Base-by-base conservation (phyloP, 2,888 invertebrate species). In the Fragum whitleyi region DNA sequence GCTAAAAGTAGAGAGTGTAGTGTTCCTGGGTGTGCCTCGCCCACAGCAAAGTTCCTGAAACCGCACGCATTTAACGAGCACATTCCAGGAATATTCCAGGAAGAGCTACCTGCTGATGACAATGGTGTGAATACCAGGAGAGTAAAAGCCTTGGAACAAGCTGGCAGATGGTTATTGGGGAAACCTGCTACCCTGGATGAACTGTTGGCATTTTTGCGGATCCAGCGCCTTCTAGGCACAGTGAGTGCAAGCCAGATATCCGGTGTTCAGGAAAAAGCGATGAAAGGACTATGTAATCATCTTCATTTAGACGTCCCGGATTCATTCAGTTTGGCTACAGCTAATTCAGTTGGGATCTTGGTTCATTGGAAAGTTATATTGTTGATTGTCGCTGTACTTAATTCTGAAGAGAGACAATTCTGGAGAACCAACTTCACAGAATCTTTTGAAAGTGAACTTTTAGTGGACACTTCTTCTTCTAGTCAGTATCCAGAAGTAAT, bases 351-450 rank as follows among this genome's bases (percentile, higher is more conserved):
- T 14, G 74, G 23, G 0, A 36, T 74, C 21, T 21, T 74, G 29
- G 23, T 74, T 1, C 74, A 74, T 23, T 74, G 74, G 74, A 62
- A 65, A 26, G 65, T 59, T 3, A 1, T 74, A 11, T 32, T 65
- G 6, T 29, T 74, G 3, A 53, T 74, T 6, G 23, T 26, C 1
- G 47, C 65, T 53, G n/a, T 29, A n/a, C 47, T 74, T n/a, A 62
- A 29, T 26, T 29, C 47, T 1, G 65, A 74, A 5, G 65, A 74
- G n/a, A 23, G 65, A n/a, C 9, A 51, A 53, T 32, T 51, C 42
- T 74, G 62, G 62, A 65, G 14, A 32, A 42, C 39, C 9, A 74
- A n/a, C 23, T 74, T 51, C 28, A n/a, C 11, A 11, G 51, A 29
- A 9, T n/a, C n/a, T n/a, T n/a, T n/a, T n/a, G n/a, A n/a, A n/a